These are phyloP conservation scores for Argya squamiceps DNA, from an alignment of 2,797 vertebrate genomes.

Conservation along the genomic window DNA sequence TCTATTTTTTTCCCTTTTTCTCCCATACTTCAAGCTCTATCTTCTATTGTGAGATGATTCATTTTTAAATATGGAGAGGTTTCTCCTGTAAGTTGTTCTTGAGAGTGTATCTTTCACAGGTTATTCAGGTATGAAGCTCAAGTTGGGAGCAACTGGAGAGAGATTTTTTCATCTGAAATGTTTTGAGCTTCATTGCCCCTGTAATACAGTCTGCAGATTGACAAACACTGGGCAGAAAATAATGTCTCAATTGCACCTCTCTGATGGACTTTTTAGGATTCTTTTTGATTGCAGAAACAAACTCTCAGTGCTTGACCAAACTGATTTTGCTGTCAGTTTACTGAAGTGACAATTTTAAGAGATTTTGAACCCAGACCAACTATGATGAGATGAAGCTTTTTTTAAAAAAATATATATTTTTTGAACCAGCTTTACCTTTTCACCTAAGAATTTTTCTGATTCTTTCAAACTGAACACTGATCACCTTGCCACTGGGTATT, in stretches of 20 bases:
- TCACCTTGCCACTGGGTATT: neutral
- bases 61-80: neutral
- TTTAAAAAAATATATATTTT: neutral
- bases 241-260: neutral
- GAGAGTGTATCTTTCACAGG: neutral
- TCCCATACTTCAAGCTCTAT: neutral
- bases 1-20: neutral
- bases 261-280: neutral
- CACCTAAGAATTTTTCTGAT: neutral
- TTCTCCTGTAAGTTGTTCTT: neutral
- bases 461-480: neutral
- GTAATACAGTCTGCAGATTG: neutral
- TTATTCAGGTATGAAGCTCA: neutral
- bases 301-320: neutral
- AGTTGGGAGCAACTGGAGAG: neutral
- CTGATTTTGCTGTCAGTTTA: neutral
- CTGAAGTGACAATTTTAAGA: neutral
- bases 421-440: neutral
- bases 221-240: neutral
- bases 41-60: neutral
- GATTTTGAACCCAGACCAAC: neutral
- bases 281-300: neutral
- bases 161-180: neutral
- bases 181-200: neutral
- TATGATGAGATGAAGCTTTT: neutral